Evolutionary conservation across 2,888 invertebrate species (phyloP).

Genomic region (Eulithis testata): DNA sequence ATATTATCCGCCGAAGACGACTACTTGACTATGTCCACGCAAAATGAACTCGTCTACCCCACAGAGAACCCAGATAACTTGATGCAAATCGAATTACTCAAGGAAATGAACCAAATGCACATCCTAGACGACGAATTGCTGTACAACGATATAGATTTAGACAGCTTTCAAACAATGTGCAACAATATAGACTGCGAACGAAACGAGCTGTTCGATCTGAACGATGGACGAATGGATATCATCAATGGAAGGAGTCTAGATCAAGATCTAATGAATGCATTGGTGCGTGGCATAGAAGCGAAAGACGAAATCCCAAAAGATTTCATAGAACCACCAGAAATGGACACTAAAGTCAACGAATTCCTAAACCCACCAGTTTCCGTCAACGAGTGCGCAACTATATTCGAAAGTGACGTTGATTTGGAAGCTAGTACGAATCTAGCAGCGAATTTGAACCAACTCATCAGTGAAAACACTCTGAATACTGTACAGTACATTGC

Average conservation of each 20-base stretch:
- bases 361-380: slow-evolving; percentile 53
- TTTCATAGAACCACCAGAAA: slow-evolving; percentile 60
- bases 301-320: slow-evolving; percentile 70
- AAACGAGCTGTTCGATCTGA: slow-evolving; percentile 67
- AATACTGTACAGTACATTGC: slow-evolving; percentile 78
- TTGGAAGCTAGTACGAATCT: slow-evolving; percentile 76
- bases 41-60: slow-evolving; percentile 51
- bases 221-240: slow-evolving; percentile 62
- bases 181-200: slow-evolving; percentile 68
- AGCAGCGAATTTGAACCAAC: slow-evolving; percentile 76
- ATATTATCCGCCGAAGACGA: slow-evolving; percentile 78
- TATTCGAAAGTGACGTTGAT: slow-evolving; percentile 79
- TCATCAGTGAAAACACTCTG: slow-evolving; percentile 77
- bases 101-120: slow-evolving; percentile 75
- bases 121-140: slow-evolving; percentile 73
- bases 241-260: slow-evolving; percentile 27
- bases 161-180: slow-evolving; percentile 71
- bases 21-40: slow-evolving; percentile 69
- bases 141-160: slow-evolving; percentile 76
- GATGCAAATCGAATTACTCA: slow-evolving; percentile 74
- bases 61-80: slow-evolving; percentile 60
- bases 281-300: slow-evolving; percentile 48
- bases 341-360: slow-evolving; percentile 47
- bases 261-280: slow-evolving; percentile 62
- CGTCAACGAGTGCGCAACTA: slow-evolving; percentile 75